A percentile compares a stretch with the other conserved stretches of the same genome.
Evolutionary conservation across 1,140 invertebrate genomes (phyloP).

Genomic region (Geopemphigus sp.): DNA sequence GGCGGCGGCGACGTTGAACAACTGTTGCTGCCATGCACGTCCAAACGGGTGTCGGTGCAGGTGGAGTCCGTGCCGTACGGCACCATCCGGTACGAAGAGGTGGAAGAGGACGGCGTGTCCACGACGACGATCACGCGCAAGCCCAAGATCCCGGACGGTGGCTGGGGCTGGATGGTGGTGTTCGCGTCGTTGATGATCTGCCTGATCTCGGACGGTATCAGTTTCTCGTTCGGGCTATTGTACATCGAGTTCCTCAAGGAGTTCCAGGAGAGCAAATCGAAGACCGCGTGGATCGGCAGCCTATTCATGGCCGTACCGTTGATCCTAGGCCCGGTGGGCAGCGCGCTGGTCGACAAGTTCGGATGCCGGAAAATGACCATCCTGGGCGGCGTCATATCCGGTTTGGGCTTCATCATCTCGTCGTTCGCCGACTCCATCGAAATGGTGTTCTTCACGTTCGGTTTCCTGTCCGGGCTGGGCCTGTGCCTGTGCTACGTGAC

Average conservation of each 20-base stretch:
- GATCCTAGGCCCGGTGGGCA: slow-evolving; percentile 80
- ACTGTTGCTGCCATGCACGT: neutral
- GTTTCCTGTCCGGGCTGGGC: slow-evolving; percentile 81
- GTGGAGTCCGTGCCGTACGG: slow-evolving; percentile 31
- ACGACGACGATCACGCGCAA: slow-evolving; percentile 54
- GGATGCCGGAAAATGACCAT: slow-evolving; percentile 63
- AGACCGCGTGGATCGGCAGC: slow-evolving; percentile 85
- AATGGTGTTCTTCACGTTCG: slow-evolving; percentile 79
- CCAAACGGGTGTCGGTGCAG: slow-evolving; percentile 21
- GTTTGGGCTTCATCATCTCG: slow-evolving; percentile 77
- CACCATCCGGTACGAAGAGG: neutral
- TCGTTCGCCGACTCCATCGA: slow-evolving; percentile 74
- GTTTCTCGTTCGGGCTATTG: slow-evolving; percentile 88
- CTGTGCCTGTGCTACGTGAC: slow-evolving; percentile 85
- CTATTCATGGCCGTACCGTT: slow-evolving; percentile 85
- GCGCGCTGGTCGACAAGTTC: slow-evolving; percentile 81
- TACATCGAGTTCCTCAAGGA: slow-evolving; percentile 83
- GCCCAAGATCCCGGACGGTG: slow-evolving; percentile 66
- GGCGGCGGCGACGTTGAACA: neutral
- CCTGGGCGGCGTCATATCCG: slow-evolving; percentile 68
- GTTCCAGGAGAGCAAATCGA: slow-evolving; percentile 76
- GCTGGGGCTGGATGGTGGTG: slow-evolving; percentile 88
- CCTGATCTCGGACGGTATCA: slow-evolving; percentile 92
- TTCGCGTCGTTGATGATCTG: slow-evolving; percentile 79
- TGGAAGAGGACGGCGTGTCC: neutral